These are phyloP conservation scores for Cepaea hortensis DNA, from an alignment of 2,888 invertebrate species.

Conservation along the genomic window DNA sequence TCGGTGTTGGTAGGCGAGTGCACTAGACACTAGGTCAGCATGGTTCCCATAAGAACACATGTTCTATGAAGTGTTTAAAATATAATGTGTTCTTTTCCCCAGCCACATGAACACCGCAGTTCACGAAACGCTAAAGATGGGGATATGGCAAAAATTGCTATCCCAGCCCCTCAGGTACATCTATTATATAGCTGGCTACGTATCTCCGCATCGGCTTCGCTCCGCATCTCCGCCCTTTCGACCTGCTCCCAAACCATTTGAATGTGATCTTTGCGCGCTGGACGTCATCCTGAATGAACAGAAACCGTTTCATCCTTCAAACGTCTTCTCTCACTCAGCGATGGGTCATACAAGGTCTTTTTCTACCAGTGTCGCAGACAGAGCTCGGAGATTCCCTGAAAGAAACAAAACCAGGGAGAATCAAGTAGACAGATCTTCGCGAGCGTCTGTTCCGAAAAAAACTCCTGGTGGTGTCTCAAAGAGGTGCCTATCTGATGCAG, in stretches of 20 bases:
- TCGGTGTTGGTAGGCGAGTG: too few species aligned
- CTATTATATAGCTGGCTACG: background rate
- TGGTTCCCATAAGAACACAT: too few species aligned
- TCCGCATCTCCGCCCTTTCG: slow-evolving; percentile 3
- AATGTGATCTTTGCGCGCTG: background rate
- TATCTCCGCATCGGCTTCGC: background rate
- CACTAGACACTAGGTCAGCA: too few species aligned
- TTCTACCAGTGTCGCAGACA: slow-evolving; percentile 8
- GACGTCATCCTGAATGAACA: slow-evolving; percentile 27
- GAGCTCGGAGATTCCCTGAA: slow-evolving; percentile 19
- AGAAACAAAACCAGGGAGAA: background rate
- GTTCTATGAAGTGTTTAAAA: too few species aligned
- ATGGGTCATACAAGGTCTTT: slow-evolving; percentile 21
- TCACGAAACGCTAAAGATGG: slow-evolving; percentile 22
- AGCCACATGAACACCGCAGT: slow-evolving; percentile 6
- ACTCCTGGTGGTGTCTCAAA: background rate
- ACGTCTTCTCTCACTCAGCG: background rate
- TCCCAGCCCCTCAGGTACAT: slow-evolving; percentile 5
- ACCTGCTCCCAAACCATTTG: background rate
- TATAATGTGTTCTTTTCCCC: background rate
- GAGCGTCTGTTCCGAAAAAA: background rate
- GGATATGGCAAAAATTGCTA: slow-evolving; percentile 3
- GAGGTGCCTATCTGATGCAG: background rate
- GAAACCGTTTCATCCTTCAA: slow-evolving; percentile 25
- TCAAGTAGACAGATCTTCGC: background rate